These are phyloP conservation scores for Pseudopleuronectes americanus DNA, from an alignment of 2,797 vertebrate genomes.

Conservation along the genomic window DNA sequence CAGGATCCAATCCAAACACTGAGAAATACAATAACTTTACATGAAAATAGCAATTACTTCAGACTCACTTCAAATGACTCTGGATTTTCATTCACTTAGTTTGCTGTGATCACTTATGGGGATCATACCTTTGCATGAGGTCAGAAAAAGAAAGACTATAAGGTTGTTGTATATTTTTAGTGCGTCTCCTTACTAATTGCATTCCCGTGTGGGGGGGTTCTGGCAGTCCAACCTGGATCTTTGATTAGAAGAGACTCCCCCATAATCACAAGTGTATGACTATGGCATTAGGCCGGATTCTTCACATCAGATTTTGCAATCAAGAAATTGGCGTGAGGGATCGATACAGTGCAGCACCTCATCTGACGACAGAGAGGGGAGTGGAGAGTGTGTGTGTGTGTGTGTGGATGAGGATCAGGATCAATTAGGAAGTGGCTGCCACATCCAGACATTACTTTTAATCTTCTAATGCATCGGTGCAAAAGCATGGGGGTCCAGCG, in stretches of 20 bases:
- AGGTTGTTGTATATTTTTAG: conserved; percentile 61
- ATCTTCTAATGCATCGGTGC: conserved; percentile 85
- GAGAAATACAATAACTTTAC: conserved; percentile 63
- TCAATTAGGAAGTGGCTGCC: conserved; percentile 82
- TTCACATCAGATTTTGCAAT: conserved; percentile 84
- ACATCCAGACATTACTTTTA: conserved; percentile 84
- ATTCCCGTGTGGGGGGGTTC: conserved; percentile 59
- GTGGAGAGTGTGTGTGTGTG: conserved; percentile 46
- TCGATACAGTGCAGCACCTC: conserved; percentile 78
- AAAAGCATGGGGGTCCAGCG: conserved; percentile 58
- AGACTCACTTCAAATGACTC: conserved; percentile 51
- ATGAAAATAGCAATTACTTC: conserved; percentile 70
- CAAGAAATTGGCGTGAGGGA: conserved; percentile 83
- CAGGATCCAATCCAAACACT: conserved; percentile 40
- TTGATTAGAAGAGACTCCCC: conserved; percentile 82
- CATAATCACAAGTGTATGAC: conserved; percentile 85
- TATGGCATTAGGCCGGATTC: conserved; percentile 84
- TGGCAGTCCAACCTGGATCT: conserved; percentile 69
- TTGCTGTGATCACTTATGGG: conserved; percentile 56
- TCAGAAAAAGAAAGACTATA: conserved; percentile 32
- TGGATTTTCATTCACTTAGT: conserved; percentile 42
- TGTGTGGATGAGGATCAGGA: conserved; percentile 61
- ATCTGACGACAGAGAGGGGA: conserved; percentile 61
- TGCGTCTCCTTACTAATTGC: conserved; percentile 74
- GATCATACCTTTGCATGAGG: conserved; percentile 45